Percentiles rank a stretch among this genome's conserved stretches.
phyloP scores from a whole-genome alignment of 2,797 vertebrate genomes.

The Gymnodraco acuticeps region DNA sequence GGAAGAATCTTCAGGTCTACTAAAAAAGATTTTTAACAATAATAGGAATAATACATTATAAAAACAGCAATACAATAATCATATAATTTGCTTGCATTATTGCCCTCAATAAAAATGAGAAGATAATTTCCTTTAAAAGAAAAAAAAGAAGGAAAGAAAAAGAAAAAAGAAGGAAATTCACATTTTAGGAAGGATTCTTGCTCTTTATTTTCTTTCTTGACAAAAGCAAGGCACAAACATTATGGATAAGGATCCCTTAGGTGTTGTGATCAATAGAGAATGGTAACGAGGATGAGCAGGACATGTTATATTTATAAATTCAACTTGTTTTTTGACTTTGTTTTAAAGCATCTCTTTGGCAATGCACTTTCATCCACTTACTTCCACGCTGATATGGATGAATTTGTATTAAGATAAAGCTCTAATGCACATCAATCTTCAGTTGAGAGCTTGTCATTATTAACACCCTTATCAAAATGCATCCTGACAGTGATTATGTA shows the following conservation, averaged over 20 bases:
- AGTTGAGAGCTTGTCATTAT: neutral
- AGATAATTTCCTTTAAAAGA: neutral
- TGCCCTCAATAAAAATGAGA: neutral
- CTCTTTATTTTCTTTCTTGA: neutral
- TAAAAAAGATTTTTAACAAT: neutral
- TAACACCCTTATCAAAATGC: slow-evolving; percentile 6
- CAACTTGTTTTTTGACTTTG: neutral
- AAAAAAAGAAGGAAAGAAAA: too few relatives aligned
- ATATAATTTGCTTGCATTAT: neutral
- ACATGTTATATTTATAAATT: neutral
- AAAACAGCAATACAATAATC: neutral
- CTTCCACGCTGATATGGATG: neutral
- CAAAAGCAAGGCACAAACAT: neutral
- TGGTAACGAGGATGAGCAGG: neutral
- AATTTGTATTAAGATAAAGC: neutral
- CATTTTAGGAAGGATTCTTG: neutral
- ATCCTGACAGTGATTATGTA: slow-evolving; percentile 2
- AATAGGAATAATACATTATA: neutral
- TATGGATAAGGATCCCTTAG: too few relatives aligned
- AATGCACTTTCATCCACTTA: neutral
- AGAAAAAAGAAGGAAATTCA: neutral
- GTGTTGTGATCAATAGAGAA: neutral
- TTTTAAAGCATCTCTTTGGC: neutral
- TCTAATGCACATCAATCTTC: slow-evolving; percentile 6
- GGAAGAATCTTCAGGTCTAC: neutral